phyloP scores from a whole-genome alignment of 2,113 vertebrate species.

The Burhinus oedicnemus region DNA sequence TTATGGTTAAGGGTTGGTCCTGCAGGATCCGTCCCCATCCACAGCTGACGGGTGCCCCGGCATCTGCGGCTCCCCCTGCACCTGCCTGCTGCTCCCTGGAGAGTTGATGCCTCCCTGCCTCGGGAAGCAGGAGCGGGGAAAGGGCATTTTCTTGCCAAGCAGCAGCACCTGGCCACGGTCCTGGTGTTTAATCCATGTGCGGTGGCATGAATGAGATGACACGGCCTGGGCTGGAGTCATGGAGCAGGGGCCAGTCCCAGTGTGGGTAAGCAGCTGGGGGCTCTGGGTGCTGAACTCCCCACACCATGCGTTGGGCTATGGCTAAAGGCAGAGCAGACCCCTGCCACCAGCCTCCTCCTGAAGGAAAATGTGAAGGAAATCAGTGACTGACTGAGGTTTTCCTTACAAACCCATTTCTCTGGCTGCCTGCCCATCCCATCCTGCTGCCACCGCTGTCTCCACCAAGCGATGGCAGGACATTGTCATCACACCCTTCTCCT shows the following conservation, averaged over 20 bases:
- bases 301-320: accelerated
- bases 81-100: neutral
- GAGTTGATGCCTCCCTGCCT: no score
- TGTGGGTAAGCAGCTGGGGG: neutral
- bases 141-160: neutral
- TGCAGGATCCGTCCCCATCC: neutral
- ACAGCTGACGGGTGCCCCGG: neutral
- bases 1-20: neutral
- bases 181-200: neutral
- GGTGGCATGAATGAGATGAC: neutral
- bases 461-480: neutral
- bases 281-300: neutral
- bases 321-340: neutral
- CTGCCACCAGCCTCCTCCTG: neutral
- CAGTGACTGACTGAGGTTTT: neutral
- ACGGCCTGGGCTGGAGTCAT: neutral
- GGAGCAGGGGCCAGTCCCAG: neutral
- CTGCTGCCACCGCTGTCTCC: neutral
- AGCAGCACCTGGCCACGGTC: neutral
- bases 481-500: neutral
- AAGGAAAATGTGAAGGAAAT: neutral
- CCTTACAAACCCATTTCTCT: neutral
- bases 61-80: accelerated
- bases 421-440: neutral
- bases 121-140: neutral